Evolutionary conservation across 2,888 invertebrate species (phyloP).

Genomic region (Podabrus alpinus): DNA sequence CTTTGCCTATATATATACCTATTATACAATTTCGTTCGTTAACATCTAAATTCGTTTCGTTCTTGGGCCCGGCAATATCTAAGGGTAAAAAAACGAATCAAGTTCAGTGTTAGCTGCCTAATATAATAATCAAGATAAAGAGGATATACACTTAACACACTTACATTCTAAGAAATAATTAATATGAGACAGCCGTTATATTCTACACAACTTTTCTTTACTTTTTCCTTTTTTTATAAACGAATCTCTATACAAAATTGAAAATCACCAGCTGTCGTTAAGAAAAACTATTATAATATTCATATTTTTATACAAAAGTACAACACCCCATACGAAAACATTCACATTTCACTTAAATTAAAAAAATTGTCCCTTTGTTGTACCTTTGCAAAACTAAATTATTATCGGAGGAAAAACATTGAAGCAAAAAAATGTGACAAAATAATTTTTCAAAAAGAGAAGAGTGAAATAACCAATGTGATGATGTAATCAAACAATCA

Average conservation of each 20-base stretch:
- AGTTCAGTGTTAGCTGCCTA: conserved; percentile 41
- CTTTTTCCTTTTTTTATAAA: conserved; percentile 30
- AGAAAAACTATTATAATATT: conserved; percentile 5
- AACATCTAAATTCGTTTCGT: neutral
- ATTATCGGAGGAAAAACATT: neutral
- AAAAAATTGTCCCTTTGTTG: conserved; percentile 22
- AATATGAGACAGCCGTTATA: conserved; percentile 33
- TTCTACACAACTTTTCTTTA: conserved; percentile 34
- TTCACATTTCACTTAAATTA: neutral
- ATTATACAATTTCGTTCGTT: conserved; percentile 5
- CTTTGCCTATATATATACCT: conserved; percentile 18
- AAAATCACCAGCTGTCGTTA: conserved; percentile 25
- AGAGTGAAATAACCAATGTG: neutral
- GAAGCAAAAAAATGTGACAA: neutral
- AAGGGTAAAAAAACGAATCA: conserved; percentile 24
- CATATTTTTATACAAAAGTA: conserved; percentile 22
- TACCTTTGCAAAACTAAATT: conserved; percentile 13
- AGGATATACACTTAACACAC: conserved; percentile 46
- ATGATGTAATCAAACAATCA: conserved; percentile 5
- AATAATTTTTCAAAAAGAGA: neutral
- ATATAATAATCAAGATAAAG: conserved; percentile 37
- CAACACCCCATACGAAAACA: conserved; percentile 14
- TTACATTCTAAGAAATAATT: conserved; percentile 41
- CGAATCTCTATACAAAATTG: conserved; percentile 29
- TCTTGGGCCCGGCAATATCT: neutral